These are phyloP conservation scores for Mus spretus DNA, from an alignment of 2,797 vertebrate species.

Conservation along the genomic window DNA sequence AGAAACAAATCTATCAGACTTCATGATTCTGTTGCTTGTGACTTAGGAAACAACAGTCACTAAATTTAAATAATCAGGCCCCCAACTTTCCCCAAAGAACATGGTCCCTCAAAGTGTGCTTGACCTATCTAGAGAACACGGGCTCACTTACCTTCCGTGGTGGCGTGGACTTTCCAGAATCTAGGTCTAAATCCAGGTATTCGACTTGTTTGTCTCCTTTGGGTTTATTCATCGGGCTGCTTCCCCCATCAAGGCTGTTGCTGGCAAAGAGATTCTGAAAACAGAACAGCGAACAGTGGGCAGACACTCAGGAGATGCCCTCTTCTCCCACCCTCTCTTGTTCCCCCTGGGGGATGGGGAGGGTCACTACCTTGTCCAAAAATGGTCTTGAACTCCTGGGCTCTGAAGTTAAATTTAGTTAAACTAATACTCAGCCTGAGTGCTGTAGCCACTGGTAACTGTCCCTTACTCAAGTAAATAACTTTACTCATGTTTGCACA, in stretches of 20 bases:
- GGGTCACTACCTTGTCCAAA: neutral
- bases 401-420: neutral
- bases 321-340: neutral
- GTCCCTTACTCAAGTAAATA: neutral
- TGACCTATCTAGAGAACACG: neutral
- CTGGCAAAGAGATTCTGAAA: constrained; percentile 91
- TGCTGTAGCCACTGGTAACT: neutral
- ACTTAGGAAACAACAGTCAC: neutral
- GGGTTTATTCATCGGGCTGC: constrained; percentile 96
- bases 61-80: constrained; percentile 14
- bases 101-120: neutral
- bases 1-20: neutral
- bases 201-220: constrained; percentile 99
- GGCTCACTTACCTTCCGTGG: constrained; percentile 94
- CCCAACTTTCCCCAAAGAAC: neutral
- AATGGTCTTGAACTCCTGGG: neutral
- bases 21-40: neutral
- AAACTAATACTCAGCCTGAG: neutral
- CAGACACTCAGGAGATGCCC: neutral
- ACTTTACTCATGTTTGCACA: neutral
- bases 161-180: constrained; percentile 97
- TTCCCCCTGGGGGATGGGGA: neutral
- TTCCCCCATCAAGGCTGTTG: constrained; percentile 94
- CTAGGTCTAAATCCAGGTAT: constrained; percentile 98
- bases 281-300: constrained; percentile 71